These are phyloP conservation scores for Sebastes itinus DNA, from an alignment of 2,797 vertebrate genomes.

Conservation along the genomic window DNA sequence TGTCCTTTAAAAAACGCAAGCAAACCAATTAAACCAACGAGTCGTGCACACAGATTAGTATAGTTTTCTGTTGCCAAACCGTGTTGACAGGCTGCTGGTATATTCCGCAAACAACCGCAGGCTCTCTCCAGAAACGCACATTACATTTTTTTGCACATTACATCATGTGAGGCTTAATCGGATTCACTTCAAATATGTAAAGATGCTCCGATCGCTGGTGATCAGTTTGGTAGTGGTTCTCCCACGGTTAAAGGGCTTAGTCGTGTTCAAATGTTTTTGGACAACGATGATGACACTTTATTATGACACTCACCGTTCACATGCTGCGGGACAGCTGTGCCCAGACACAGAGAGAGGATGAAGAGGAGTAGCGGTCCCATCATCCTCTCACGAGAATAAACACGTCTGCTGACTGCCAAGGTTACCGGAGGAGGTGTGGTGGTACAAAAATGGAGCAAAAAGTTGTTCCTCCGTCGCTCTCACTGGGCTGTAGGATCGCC, in stretches of 20 bases:
- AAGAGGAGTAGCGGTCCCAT: conserved; percentile 83
- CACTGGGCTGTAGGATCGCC: conserved; percentile 25
- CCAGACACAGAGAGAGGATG: conserved; percentile 76
- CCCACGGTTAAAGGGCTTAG: neutral
- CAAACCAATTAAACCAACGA: conserved; percentile 34
- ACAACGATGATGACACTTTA: conserved; percentile 30
- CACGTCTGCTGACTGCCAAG: conserved; percentile 71
- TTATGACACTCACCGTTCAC: conserved; percentile 79
- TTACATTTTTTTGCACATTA: neutral
- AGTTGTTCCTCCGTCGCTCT: conserved; percentile 69
- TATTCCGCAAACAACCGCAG: conserved; percentile 30
- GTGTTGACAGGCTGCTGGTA: conserved; percentile 3
- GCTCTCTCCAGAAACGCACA: neutral
- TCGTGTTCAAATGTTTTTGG: conserved; percentile 5
- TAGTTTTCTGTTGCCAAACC: conserved; percentile 5
- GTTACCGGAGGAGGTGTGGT: conserved; percentile 50
- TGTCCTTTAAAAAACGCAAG: conserved; percentile 12
- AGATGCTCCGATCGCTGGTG: neutral
- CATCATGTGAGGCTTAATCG: neutral
- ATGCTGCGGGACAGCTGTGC: conserved; percentile 82
- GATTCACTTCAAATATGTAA: neutral
- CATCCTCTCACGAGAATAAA: conserved; percentile 72
- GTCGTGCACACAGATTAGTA: neutral
- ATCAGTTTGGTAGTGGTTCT: neutral
- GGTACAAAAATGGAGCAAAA: conserved; percentile 42